Evolutionary conservation across 1,140 invertebrate genomes (phyloP), one percentile per base, ranked within the genome.

Genomic region (Megathymus violae): DNA sequence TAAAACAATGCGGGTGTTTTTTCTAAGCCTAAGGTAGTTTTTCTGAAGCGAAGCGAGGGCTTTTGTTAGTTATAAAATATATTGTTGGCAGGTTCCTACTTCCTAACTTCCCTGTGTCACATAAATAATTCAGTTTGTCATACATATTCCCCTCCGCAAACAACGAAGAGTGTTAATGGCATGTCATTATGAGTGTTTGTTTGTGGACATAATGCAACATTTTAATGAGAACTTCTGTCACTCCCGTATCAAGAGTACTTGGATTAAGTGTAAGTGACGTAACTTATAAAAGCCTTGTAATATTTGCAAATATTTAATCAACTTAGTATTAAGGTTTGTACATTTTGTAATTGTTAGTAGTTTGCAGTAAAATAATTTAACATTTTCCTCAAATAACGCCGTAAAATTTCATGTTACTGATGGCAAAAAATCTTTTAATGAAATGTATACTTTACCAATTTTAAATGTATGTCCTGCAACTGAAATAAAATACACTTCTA

Each of bases 121-220:
- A 44, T 17, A 56, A 41, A 68, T 66, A 71, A 75, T 75, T 75
- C 62, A 67, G 69, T 75, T 75, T 75, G 69, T 65, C 62, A 75
- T 74, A 69, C 61, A 66, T 67, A 67, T 73, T 64, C 68, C 70
- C 69, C 66, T 56, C 50, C 59, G 58, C 59, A 73, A 76, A 71
- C 66, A 74, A 66, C 64, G 52, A 73, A 69, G 68, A 74, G 74
- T 76, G 76, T 79, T 79, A 74, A 79, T 76, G 74, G 69, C 64
- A 67, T 67, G 71, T 73, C 66, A 76, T 76, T 76, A 76, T 47
- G 66, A 75, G 72, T 78, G 70, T 78, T 75, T 78, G 64, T 64
- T 71, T 58, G 51, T 64, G 40, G 52, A 44, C 11, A 44, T 44
- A 58, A 58, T 58, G 41, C 52, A 34, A 44, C 40, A 44, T 34